Percentiles rank a stretch among this genome's conserved stretches.
These are phyloP conservation scores for Halictus quadricinctus DNA, from an alignment of 2,888 invertebrate genomes.

Conservation along the genomic window DNA sequence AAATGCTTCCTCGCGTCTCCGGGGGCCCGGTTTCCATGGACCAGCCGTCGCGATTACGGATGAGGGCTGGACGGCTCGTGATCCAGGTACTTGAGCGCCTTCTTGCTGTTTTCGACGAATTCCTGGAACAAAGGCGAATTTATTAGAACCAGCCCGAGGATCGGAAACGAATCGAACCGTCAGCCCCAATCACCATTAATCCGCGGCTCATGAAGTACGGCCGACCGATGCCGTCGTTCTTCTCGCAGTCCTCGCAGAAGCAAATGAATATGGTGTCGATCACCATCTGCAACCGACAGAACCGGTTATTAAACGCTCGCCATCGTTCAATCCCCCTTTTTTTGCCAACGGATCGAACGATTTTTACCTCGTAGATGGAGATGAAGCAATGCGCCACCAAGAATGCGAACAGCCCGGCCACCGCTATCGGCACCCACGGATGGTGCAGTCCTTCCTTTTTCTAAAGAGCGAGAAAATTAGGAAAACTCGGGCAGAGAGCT, in stretches of 20 bases:
- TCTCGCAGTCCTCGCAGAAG: slow-evolving; percentile 87
- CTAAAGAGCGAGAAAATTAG: slow-evolving; percentile 73
- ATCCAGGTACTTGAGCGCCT: slow-evolving; percentile 78
- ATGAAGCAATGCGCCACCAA: slow-evolving; percentile 89
- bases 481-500: not conserved
- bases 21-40: not conserved
- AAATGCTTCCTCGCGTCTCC: not conserved
- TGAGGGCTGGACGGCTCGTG: not conserved
- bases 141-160: not conserved
- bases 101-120: slow-evolving; percentile 86
- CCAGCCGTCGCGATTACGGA: not conserved
- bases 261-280: slow-evolving; percentile 88
- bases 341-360: not conserved
- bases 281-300: slow-evolving; percentile 84
- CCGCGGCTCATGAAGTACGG: slow-evolving; percentile 88
- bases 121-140: slow-evolving; percentile 76
- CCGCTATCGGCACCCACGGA: slow-evolving; percentile 85
- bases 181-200: slow-evolving; percentile 83
- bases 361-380: slow-evolving; percentile 87
- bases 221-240: slow-evolving; percentile 85
- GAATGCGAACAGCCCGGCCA: slow-evolving; percentile 87
- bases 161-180: not conserved
- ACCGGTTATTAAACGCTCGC: slow-evolving; percentile 6
- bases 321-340: not conserved
- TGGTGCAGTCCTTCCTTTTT: slow-evolving; percentile 85